These are phyloP conservation scores for Nycticebus coucang DNA, from an alignment of 2,113 vertebrate genomes.

Conservation along the genomic window DNA sequence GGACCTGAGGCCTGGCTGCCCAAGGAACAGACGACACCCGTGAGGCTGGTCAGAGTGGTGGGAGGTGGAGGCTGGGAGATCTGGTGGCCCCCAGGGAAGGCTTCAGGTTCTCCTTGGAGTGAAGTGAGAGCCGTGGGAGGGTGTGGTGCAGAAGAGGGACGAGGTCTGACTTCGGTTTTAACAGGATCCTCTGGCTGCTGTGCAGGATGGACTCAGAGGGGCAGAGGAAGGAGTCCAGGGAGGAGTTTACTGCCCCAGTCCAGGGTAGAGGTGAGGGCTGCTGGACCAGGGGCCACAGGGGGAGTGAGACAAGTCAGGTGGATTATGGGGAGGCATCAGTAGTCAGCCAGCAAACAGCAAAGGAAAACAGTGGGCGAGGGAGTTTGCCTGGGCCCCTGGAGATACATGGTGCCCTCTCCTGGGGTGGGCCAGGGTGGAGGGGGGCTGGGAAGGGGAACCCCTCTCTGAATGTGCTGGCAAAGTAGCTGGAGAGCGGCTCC, in stretches of 20 bases:
- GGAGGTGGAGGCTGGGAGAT: neutral
- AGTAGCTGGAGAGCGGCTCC: neutral
- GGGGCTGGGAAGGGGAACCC: neutral
- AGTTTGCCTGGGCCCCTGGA: neutral
- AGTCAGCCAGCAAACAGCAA: neutral
- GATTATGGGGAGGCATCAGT: neutral
- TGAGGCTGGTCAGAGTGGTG: neutral
- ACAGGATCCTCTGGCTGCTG: neutral
- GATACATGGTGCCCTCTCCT: no score
- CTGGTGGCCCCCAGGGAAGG: no score
- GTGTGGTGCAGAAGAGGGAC: neutral
- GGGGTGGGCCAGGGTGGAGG: neutral
- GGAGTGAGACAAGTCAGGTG: neutral
- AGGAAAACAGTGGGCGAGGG: no score
- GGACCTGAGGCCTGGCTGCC: neutral
- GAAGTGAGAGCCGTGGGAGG: neutral
- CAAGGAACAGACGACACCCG: neutral
- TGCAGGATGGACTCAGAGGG: neutral
- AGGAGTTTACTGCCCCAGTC: neutral
- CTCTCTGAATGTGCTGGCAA: neutral
- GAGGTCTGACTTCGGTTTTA: neutral
- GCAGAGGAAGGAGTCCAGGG: neutral
- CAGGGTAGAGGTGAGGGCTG: neutral
- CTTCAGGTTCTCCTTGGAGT: neutral
- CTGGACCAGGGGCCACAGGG: rapidly evolving